Evolutionary conservation across 37 sponge, comb jelly and placozoan species (phyloP).

Genomic region (Cladorhizidae sp.): DNA sequence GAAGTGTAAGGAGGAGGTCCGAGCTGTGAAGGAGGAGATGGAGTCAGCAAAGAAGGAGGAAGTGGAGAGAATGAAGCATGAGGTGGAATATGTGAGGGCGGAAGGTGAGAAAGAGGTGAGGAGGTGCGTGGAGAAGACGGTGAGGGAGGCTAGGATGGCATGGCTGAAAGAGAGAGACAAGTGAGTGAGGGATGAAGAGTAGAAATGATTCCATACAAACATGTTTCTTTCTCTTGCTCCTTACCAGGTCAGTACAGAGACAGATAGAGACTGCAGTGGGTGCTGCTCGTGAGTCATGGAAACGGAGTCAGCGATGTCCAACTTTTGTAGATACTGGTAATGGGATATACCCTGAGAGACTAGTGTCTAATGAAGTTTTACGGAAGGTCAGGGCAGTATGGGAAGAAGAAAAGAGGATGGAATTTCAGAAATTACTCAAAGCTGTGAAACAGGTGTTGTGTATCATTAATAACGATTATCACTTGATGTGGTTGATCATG

Average conservation of each 20-base stretch:
- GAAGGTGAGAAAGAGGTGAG: slow-evolving; percentile 1
- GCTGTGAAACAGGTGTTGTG: too few species aligned
- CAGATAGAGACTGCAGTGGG: neutral
- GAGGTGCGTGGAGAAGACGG: slow-evolving; percentile 20
- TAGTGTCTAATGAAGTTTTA: too few species aligned
- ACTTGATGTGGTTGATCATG: too few species aligned
- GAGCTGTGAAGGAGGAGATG: neutral
- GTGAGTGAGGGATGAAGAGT: slow-evolving; percentile 8
- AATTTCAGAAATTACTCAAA: too few species aligned
- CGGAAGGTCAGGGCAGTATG: too few species aligned
- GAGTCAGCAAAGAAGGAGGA: neutral
- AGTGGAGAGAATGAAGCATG: neutral
- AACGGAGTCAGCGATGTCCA: neutral
- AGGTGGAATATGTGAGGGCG: neutral
- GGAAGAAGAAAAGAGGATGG: too few species aligned
- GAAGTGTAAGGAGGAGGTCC: neutral
- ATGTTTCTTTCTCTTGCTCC: neutral
- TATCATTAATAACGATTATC: too few species aligned
- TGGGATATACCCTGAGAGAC: too few species aligned
- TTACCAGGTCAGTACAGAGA: neutral
- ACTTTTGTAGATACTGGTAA: too few species aligned
- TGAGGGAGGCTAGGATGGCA: slow-evolving; percentile 20
- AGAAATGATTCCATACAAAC: too few species aligned
- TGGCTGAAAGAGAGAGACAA: slow-evolving; percentile 36
- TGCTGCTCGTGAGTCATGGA: neutral